Base-by-base conservation (phyloP, 2,113 vertebrate genomes). In the Neodon shergylaensis region DNA sequence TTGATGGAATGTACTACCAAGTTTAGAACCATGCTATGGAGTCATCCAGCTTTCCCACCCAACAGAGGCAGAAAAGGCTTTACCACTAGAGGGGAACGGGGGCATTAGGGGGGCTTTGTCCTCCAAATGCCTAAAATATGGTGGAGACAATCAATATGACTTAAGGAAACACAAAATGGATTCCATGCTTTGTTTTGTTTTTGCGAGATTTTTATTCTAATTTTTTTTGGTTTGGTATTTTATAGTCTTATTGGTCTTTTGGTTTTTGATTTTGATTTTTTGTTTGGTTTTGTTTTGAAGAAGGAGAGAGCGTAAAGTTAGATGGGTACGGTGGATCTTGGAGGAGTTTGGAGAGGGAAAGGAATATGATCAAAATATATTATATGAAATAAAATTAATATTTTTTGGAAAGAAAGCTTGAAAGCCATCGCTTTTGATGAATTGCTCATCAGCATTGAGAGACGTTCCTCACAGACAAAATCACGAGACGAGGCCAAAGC, bases 361-460 rank as follows among this genome's bases (percentile, higher is more conserved):
- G 24, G 10, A 81, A 82, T 82, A 39, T 58, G 52, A 58, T 82
- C 36, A 82, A 82, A 39, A 39, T 82, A n/a, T 39, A 81, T n/a
- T 58, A 21, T 81, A 14, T n/a, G 19, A 22, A n/a, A 58, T 58
- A 81, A 58, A 28, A n/a, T 58, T n/a, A 24, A 82, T 39, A 82
- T 7, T n/a, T 73, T 39, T 72, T n/a, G 39, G 42, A 74, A 21
- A 77, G 33, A 36, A 76, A 22, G 6, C 21, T 39, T 86, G 28
- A 61, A 85, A 93, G 79, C 31, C 11, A 68, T 10, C 84, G 70
- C 74, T 97, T 73, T 72, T 61, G 68, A 52, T 94, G 44, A 81
- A 82, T 9, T 73, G 42, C 70, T 61, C 76, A 82, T 77, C 39
- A 78, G 10, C 61, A 17, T 74, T 14, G 49, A 65, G 42, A 90